These are phyloP conservation scores for Ericerus pela DNA, from an alignment of 1,140 invertebrate species.

Conservation along the genomic window DNA sequence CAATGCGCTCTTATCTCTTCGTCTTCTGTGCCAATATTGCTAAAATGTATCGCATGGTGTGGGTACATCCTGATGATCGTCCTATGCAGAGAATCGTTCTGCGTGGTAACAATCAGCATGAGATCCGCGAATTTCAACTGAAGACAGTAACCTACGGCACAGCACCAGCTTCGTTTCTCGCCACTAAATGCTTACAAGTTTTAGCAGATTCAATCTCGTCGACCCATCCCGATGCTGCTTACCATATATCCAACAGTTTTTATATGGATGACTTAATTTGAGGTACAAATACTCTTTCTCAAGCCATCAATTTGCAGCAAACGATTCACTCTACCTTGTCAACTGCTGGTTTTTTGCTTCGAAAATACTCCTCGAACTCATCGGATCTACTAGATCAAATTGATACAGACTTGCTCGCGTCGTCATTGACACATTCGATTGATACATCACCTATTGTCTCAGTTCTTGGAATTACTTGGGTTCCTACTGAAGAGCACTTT, in stretches of 20 bases:
- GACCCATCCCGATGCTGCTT: neutral
- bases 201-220: neutral
- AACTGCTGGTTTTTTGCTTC: neutral
- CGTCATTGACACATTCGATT: no score
- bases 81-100: no score
- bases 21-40: no score
- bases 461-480: no score
- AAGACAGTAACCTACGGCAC: neutral
- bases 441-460: no score
- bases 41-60: no score
- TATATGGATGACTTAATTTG: slow-evolving; percentile 13
- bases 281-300: neutral
- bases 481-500: no score
- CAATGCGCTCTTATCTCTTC: no score
- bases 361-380: slow-evolving; percentile 10
- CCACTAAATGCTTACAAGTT: neutral
- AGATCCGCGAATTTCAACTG: no score
- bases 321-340: neutral
- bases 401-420: neutral
- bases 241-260: neutral
- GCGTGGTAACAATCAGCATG: no score
- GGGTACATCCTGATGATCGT: no score
- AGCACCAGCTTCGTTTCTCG: neutral
- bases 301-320: neutral
- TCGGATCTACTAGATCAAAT: neutral